Base-by-base conservation (phyloP, 2,113 vertebrate species). In the Nycticebus coucang region DNA sequence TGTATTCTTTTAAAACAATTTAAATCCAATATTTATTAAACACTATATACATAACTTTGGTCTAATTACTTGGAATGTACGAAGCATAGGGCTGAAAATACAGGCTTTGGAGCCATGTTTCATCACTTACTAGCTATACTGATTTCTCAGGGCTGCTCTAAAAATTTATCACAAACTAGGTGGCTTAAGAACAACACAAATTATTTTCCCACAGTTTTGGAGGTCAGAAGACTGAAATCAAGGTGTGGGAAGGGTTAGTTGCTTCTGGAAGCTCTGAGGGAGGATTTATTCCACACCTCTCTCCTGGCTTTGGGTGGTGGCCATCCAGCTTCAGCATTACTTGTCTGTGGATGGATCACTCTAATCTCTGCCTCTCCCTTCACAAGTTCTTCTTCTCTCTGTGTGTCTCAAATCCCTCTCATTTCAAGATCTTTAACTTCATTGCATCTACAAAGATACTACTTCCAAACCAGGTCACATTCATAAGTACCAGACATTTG, bases 391-490 rank as follows among this genome's bases (percentile, higher is more conserved):
- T 82, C 28, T 71, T 53, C 77, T 60, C 57, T 71, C 4, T 59
- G 21, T 64, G 24, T 66, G 45, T 60, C 59, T 55, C 30, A 74
- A 69, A 72, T 55, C 11, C 45, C 24, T 10, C 30, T 94, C 71
- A 92, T 60, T 45, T 92, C 30, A 62, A 84, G 59, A 93, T 59
- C 33, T 12, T 86, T 66, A 71, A 19, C 37, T 89, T 94, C n/a
- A 59, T 85, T 80, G 81, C 17, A 53, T 71, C 35, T 74, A 15
- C 71, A 83, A 93, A 93, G 45, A 64, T 18, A 7, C 0, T 81
- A 85, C 77, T 96, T 88, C 35, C 87, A 94, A 96, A 91, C 41
- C 62, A 87, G 35, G 3, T 69, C 26, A 45, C 7, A 84, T 91
- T 81, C 33, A 62, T 21, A 35, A 37, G 66, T 72, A 33, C 35